These are phyloP conservation scores for Theretra japonica DNA, from an alignment of 2,888 invertebrate genomes.

Conservation along the genomic window DNA sequence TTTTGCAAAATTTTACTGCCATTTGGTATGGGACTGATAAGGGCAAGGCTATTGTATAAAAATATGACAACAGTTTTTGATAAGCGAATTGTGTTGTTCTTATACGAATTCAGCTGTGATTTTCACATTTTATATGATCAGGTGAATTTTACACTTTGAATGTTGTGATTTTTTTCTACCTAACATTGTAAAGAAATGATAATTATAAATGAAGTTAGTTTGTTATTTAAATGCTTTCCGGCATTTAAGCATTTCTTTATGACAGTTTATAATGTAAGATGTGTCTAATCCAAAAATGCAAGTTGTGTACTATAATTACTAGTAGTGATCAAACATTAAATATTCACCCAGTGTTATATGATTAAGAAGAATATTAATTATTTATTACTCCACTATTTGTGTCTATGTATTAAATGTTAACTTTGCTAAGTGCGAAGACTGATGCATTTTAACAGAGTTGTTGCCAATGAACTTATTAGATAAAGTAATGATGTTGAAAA, in stretches of 20 bases:
- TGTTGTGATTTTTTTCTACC: background rate
- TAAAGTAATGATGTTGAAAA: background rate
- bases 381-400: conserved; percentile 39
- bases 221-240: background rate
- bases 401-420: conserved; percentile 42
- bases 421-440: conserved; percentile 62
- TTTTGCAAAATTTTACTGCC: conserved; percentile 30
- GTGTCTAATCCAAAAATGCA: conserved; percentile 30
- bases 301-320: conserved; percentile 30
- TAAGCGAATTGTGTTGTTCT: conserved; percentile 14
- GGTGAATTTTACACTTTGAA: conserved; percentile 13
- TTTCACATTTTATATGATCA: conserved; percentile 14
- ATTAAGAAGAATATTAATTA: conserved; percentile 45
- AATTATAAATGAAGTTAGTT: conserved; percentile 12
- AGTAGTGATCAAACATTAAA: conserved; percentile 35
- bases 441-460: conserved; percentile 66
- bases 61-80: conserved; percentile 12
- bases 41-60: conserved; percentile 13
- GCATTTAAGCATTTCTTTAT: conserved; percentile 17
- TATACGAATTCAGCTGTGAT: conserved; percentile 13
- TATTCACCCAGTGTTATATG: conserved; percentile 44
- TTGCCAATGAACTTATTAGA: conserved; percentile 29
- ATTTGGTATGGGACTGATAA: conserved; percentile 15
- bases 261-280: background rate
- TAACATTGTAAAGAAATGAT: background rate